Evolutionary conservation across 2,113 vertebrate species (phyloP).

Genomic region (Pogona vitticeps): DNA sequence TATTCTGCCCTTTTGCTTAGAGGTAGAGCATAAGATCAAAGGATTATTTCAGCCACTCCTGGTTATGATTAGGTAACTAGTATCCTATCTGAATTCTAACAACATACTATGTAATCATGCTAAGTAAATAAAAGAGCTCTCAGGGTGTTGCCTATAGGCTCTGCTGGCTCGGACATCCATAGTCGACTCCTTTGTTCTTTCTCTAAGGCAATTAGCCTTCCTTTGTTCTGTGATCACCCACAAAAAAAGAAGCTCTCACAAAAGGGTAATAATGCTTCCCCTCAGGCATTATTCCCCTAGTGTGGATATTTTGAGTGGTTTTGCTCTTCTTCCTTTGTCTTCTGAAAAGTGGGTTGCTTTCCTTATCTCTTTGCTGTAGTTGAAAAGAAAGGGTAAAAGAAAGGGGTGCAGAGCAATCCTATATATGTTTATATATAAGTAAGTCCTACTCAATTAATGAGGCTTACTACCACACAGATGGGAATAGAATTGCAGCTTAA

Average conservation of each 20-base stretch:
- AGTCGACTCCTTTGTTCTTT: too few species aligned
- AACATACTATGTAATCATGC: too few species aligned
- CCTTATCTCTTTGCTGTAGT: conserved; percentile 21
- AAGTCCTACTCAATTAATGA: neutral
- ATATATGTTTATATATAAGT: neutral
- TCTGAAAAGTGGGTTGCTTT: conserved; percentile 26
- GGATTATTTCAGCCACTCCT: too few species aligned
- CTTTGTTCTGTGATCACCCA: too few species aligned
- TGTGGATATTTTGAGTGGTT: conserved; percentile 49
- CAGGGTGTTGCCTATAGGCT: too few species aligned
- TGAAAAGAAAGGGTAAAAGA: conserved; percentile 50
- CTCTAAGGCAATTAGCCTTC: too few species aligned
- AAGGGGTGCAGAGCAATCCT: conserved; percentile 11
- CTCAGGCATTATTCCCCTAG: conserved; percentile 44
- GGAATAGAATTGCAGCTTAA: conserved; percentile 32
- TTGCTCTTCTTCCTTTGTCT: conserved; percentile 41
- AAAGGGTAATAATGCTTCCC: conserved; percentile 23
- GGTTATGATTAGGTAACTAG: too few species aligned
- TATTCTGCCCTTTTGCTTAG: too few species aligned
- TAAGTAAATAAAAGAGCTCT: too few species aligned
- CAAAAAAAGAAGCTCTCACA: neutral
- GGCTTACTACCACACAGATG: neutral
- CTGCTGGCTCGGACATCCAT: too few species aligned
- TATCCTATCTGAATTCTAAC: too few species aligned
- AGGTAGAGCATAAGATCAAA: too few species aligned